These are phyloP conservation scores for Microchirus variegatus DNA, from an alignment of 2,797 vertebrate genomes.

Conservation along the genomic window DNA sequence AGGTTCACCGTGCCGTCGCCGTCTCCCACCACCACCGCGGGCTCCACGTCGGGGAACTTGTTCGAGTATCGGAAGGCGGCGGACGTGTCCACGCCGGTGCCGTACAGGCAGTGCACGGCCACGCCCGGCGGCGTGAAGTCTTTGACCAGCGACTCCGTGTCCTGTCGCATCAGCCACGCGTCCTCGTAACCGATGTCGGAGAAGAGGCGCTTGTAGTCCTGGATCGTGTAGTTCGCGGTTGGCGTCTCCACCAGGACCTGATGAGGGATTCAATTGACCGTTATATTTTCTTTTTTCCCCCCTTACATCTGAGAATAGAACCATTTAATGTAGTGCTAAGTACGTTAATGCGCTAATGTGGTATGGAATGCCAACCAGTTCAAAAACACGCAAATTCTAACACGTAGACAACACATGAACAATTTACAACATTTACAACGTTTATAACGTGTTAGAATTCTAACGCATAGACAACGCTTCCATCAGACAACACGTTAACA, in stretches of 20 bases:
- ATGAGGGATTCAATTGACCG: too few species aligned
- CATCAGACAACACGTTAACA: too few species aligned
- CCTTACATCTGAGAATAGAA: too few species aligned
- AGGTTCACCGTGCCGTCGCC: conserved; percentile 97
- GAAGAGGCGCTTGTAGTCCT: conserved; percentile 88
- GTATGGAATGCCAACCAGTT: too few species aligned
- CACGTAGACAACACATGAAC: too few species aligned
- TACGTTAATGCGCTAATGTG: too few species aligned
- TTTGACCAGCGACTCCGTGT: conserved; percentile 87
- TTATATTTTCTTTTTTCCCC: too few species aligned
- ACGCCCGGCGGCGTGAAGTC: conserved; percentile 85
- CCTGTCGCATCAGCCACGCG: conserved; percentile 92
- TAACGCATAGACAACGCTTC: too few species aligned
- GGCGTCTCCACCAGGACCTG: conserved; percentile 88
- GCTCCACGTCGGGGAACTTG: conserved; percentile 91
- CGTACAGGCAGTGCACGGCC: conserved; percentile 90
- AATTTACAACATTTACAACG: too few species aligned
- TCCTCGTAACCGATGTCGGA: conserved; percentile 88
- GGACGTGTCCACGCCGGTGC: conserved; percentile 86
- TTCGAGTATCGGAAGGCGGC: conserved; percentile 87
- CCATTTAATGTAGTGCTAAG: too few species aligned
- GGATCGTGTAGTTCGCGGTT: conserved; percentile 88
- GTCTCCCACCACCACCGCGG: conserved; percentile 80
- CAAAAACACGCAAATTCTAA: too few species aligned
- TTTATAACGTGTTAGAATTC: too few species aligned